Evolutionary conservation across 2,797 vertebrate genomes (phyloP), one percentile per base, ranked within the genome.

Genomic region (Pipistrellus kuhlii): DNA sequence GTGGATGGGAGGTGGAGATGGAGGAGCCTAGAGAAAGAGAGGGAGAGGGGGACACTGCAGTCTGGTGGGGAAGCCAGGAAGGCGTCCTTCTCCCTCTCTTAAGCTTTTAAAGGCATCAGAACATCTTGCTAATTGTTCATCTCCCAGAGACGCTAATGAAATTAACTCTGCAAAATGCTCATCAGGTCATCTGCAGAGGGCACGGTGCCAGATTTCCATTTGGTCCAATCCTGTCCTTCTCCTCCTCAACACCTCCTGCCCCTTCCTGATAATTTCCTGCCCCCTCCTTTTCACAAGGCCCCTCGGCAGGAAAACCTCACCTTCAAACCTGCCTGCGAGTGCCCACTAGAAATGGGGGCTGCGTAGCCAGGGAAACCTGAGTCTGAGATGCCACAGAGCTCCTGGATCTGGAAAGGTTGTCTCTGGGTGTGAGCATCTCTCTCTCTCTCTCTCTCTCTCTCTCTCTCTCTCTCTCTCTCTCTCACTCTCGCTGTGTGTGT

Each of bases 101-200:
- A 96, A 96, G 94, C 82, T 97, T 97, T 97, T 88, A 91, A 96
- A 98, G 95, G 97, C 93, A 85, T 97, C 96, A 90, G 97, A 97
- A 96, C 97, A 96, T 96, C 97, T 98, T 97, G 96, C 97, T 98
- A 98, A 98, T 98, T 97, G 98, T 96, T 98, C 95, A 96, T 97
- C 97, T 97, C 96, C 96, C 96, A 94, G 97, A 97, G 96, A 96
- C 27, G 75, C 97, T 98, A 97, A 98, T 97, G 97, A 98, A 98
- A 98, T 98, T 97, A 98, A 96, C 87, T 91, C 95, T 96, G 97
- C 1, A 9, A 14, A 25, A 96, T 1, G 7, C 93, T 94, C 90
- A 89, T 96, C 96, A 91, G 96, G 96, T 95, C 90, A 94, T 96
- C 96, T 95, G 88, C 94, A 92, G 95, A 96, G 85, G 95, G 95